Evolutionary conservation across 2,113 vertebrate genomes (phyloP), one percentile per base, ranked within the genome.

Genomic region (Paradoxurus hermaphroditus): DNA sequence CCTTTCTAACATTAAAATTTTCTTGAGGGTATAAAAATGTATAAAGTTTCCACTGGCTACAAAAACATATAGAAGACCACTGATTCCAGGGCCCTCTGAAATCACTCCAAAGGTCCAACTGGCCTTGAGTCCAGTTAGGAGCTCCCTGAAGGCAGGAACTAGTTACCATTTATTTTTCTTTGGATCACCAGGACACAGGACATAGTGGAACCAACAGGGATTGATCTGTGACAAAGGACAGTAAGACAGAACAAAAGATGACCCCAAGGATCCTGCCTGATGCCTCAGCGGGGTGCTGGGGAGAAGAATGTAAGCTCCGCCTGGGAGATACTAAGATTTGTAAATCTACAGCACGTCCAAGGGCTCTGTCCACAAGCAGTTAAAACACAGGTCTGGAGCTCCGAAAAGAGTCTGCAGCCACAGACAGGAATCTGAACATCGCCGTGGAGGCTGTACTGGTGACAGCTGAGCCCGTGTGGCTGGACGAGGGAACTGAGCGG

Each of bases 121-220:
- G 39, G 31, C 36, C 19, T 39, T 31, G 6, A 83, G 21, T 46
- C 56, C 19, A 82, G 53, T 46, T 18, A 94, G 53, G 46, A 88
- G 41, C 31, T 44, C 78, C 31, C 31, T 41, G 8, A 81, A 25
- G 18, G 44, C 31, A 78, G 51, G 31, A 82, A 49, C 12, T 29
- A 65, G 82, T 93, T 81, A 82, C 6, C 93, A 78, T 82, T 49
- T 65, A 65, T 83, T 89, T 78, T 49, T 86, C 72, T 97, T 82
- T 78, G 62, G 72, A 39, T 78, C 63, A 72, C 82, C n/a, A 90
- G 62, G 73, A 68, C 34, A 73, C 4, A 13, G 14, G 29, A 78
- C 19, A 44, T 0, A 95, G 46, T 49, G 11, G 59, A 78, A 83
- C 19, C 14, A 87, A 85, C 0, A 68, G 36, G 62, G 82, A 92